Evolutionary conservation across 2,113 vertebrate genomes (phyloP).

Genomic region (Desmodus rotundus): DNA sequence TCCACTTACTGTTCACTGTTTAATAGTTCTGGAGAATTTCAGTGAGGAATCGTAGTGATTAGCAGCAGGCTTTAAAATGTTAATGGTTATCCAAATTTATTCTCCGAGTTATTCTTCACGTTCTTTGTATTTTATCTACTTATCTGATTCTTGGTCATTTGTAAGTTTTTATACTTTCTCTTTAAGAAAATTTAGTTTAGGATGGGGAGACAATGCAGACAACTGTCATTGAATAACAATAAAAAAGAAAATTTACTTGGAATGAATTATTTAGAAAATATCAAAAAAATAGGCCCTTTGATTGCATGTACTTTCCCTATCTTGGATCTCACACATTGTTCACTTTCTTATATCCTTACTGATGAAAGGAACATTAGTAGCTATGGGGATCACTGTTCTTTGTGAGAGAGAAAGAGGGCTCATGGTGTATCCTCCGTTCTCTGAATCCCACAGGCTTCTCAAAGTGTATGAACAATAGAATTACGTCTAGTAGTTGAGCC

Average conservation of each 20-base stretch:
- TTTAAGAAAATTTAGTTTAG: too few relatives aligned
- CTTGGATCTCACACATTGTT: conserved; percentile 43
- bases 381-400: not conserved
- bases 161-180: conserved; percentile 1
- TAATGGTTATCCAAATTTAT: not conserved
- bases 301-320: not conserved
- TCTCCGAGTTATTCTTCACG: not conserved
- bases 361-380: conserved; percentile 22
- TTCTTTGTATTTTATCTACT: not conserved
- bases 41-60: not conserved
- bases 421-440: conserved; percentile 20
- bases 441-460: conserved; percentile 19
- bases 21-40: not conserved
- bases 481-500: not conserved
- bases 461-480: conserved; percentile 17
- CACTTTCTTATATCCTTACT: conserved; percentile 50
- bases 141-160: not conserved
- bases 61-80: not conserved
- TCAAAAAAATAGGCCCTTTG: not conserved
- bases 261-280: not conserved
- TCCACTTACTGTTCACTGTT: not conserved
- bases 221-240: too few relatives aligned
- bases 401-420: conserved; percentile 24
- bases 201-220: too few relatives aligned
- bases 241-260: too few relatives aligned